Evolutionary conservation across 2,888 invertebrate species (phyloP).

Genomic region (Synergus itoensis): DNA sequence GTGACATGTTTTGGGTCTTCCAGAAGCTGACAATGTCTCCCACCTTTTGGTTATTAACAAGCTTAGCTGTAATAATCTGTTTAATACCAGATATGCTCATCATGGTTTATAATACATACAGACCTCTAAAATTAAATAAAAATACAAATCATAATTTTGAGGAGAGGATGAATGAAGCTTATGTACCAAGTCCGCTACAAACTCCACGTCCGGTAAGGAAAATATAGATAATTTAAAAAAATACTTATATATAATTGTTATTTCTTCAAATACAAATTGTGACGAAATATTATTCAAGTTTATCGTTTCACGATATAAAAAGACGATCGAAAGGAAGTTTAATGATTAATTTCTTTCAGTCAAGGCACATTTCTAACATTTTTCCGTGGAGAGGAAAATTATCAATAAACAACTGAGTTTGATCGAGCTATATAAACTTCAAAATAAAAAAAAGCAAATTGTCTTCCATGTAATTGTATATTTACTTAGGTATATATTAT

Average conservation of each 20-base stretch:
- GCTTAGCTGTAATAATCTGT: slow-evolving; percentile 78
- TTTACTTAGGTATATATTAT: no score
- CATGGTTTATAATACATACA: slow-evolving; percentile 59
- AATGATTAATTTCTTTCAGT: slow-evolving; percentile 52
- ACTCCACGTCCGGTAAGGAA: background rate
- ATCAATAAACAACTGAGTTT: slow-evolving; percentile 50
- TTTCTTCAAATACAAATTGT: background rate
- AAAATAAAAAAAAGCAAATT: background rate
- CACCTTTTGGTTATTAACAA: slow-evolving; percentile 82
- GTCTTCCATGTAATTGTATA: no score
- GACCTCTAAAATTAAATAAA: slow-evolving; percentile 59
- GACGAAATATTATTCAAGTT: no score
- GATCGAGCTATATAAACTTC: background rate
- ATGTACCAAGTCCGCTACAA: background rate
- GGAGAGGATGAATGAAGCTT: background rate
- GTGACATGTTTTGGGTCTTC: slow-evolving; percentile 82
- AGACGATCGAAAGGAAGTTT: no score
- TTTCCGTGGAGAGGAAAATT: slow-evolving; percentile 60
- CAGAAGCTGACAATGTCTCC: slow-evolving; percentile 80
- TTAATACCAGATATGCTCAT: slow-evolving; percentile 81
- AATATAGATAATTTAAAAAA: background rate
- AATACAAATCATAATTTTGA: slow-evolving; percentile 49
- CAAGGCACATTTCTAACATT: slow-evolving; percentile 46
- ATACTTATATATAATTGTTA: background rate
- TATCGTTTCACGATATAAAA: no score